Evolutionary conservation across 2,797 vertebrate species (phyloP), one percentile per base, ranked within the genome.

Genomic region (Pseudomugil tenellus): DNA sequence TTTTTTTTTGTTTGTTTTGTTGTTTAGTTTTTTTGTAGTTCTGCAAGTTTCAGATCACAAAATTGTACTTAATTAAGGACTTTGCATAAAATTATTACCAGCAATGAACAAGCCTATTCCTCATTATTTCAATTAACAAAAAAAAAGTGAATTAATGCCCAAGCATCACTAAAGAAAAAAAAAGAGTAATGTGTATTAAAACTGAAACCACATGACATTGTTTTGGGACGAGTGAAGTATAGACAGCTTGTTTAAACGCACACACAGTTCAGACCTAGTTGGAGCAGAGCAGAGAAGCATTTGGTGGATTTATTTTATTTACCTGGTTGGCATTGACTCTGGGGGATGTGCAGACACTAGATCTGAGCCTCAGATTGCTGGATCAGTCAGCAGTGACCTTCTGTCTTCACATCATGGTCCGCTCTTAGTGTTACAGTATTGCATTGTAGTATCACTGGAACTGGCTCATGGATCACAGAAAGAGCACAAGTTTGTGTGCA

Each of bases 351-450:
- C 72, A 65, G 80, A 86, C 79, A 86, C 57, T 26, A 48, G 71
- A 86, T 80, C 76, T 67, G 58, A 26, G 58, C 59, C 62, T 79
- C 62, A 80, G 80, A 90, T 72, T 77, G 75, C 87, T 72, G 58
- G 70, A 52, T 83, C 76, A 84, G 83, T 77, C 61, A 65, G 69
- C 74, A 72, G 63, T 80, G 79, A 89, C 84, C 81, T 80, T 79
- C 75, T 55, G 63, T 76, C 66, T 67, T 46, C 58, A 55, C 56
- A 54, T 80, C 59, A 59, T 49, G 49, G 72, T 52, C 17, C 25
- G 21, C 46, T 64, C 32, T 53, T 39, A 4, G 10, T 34, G 21
- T 70, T 63, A 34, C 66, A 70, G 71, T 54, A 39, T 83, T 68
- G 64, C 61, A 73, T 70, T 74, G 60, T 63, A 53, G 62, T 26